Evolutionary conservation across 2,113 vertebrate genomes (phyloP), one percentile per base, ranked within the genome.

Genomic region (Hemicordylus capensis): DNA sequence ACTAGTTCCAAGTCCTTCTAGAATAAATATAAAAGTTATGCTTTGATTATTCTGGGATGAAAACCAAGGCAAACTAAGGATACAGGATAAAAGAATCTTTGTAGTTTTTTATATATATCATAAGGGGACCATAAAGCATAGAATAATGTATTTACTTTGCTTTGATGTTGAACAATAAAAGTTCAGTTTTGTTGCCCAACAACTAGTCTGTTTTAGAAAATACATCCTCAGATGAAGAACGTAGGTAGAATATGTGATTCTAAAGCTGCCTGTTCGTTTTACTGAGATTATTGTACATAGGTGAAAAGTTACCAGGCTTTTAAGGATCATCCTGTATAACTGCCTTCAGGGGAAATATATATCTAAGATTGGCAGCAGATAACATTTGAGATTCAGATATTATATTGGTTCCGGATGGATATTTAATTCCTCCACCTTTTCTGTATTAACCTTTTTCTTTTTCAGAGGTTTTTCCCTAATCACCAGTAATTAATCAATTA

Each of bases 111-210:
- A 56, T 84, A 66, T 56, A 54, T 64, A 76, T 22, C 59, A 51
- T 37, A 48, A 66, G 72, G 48, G 46, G 42, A 84, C 59, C 19
- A 42, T 76, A 59, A 48, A 63, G 14, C 58, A 64, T 37, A 51
- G 42, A 75, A 75, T 42, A 63, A 64, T 75, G 59, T 17, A 64
- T 84, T 76, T 42, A 22, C 54, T 76, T 76, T 31, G 59, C 63
- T 76, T 84, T 76, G 72, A 84, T 84, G 82, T 84, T 66, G 24
- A 31, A 66, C 73, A n/a, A 84, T 42, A 42, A 76, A 84, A 76
- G 44, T 22, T 15, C 48, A 64, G 34, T 66, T 75, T 84, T 76
- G 72, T 15, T 39, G 34, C 26, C 59, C 46, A 84, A 84, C 73
- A 54, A 46, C 8, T 24, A 7, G 58, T 76, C 46, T 51, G 20